Evolutionary conservation across 2,888 invertebrate genomes (phyloP), one percentile per base, ranked within the genome.

Genomic region (Heliconius ethilla): DNA sequence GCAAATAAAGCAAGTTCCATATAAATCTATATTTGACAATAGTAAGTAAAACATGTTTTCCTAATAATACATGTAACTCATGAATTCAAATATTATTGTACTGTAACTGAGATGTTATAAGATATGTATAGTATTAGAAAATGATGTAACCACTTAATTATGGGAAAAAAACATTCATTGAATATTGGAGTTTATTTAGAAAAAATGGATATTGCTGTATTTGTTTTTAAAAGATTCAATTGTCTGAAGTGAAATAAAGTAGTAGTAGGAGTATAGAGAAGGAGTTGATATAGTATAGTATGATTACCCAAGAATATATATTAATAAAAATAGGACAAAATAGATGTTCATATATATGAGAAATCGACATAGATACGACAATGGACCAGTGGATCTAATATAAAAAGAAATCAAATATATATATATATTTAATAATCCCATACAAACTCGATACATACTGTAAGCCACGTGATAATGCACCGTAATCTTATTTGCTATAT

Each of bases 381-480:
- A 18, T 18, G 51, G 51, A 51, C 18, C 18, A 51, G 7, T 51
- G 51, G 18, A 51, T 51, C 18, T 7, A 22, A 18, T 51, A 18
- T 51, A 51, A 51, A 51, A 51, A 22, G 18, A 18, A 51, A 18
- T 18, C 18, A 51, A 18, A 18, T 51, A 51, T 51, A 59, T 55
- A 59, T 55, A n/a, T n/a, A 11, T 33, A 70, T 55, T 22, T 3
- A 70, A 70, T 22, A 70, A 62, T 33, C 25, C 55, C 29, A 62
- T n/a, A 25, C 15, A 73, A 63, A 63, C 74, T 74, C 62, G 63
- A 65, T 29, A 74, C 74, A 74, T 45, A 74, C 74, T 29, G 40
- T 11, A 29, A 18, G 7, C 62, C 27, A 65, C 74, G 63, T 74
- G 74, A 74, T 29, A 74, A 74, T 74, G 74, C 74, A 74, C 27